Base-by-base conservation (phyloP, 2,797 vertebrate species). In the Cynodonichthys magdalenae region DNA sequence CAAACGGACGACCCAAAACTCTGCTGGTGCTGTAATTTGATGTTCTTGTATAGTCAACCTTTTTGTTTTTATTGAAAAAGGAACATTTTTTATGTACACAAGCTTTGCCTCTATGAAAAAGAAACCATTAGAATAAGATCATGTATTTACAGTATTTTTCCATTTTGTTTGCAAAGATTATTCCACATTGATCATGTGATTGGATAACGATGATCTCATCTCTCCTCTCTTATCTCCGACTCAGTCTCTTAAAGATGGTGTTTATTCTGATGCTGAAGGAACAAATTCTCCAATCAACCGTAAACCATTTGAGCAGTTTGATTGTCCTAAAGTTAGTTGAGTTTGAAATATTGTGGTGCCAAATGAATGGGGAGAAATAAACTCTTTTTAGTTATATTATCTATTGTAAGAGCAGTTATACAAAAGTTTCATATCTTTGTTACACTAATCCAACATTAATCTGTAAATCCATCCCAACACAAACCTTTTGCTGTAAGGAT, bases 21-120 rank as follows among this genome's bases (percentile, higher is more conserved):
- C 78, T 77, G 81, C 71, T 73, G 73, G 80, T 81, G 81, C 81
- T 81, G 68, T 49, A 63, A 66, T 53, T 69, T 53, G 48, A 34
- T 69, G 44, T 69, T 64, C 47, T 49, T 87, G 80, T 85, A 82
- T 62, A 87, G 75, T 65, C 36, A 39, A 64, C 48, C 63, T 55
- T 59, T 41, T 57, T 54, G 45, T 17, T 73, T 18, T 1, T 39
- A 58, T 51, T 41, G 1, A 10, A 53, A 74, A 78, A 69, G 24
- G 24, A 75, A 70, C 2, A 1, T 44, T 3, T 66, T 78, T 73
- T 55, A 66, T 85, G 84, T 85, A 86, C 65, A 27, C 28, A 39
- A 41, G 62, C 9, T 12, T 59, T 75, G 42, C 80, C 86, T 78
- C 55, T 61, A 63, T 74, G 28, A 17, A 18, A 64, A 76, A 75